Base-by-base conservation (phyloP, 2,888 invertebrate genomes). In the Tanypteryx hageni region DNA sequence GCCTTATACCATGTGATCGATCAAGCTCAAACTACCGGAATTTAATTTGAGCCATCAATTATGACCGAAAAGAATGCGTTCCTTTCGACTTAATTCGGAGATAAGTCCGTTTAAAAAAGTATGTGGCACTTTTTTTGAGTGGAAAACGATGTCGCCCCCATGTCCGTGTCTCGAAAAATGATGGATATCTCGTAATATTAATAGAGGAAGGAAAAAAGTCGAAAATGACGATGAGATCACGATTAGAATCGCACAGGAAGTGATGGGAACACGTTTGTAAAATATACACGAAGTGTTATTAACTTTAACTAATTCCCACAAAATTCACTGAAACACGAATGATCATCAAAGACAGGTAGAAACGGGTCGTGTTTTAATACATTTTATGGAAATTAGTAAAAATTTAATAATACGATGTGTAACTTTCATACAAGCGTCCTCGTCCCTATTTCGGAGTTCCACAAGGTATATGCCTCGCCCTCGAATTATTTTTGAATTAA, bases 21-120 rank as follows among this genome's bases (percentile, higher is more conserved):
- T 89, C 89, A 89, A 64, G 64, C 89, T 68, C 89, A 64, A 44
- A 76, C 76, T 76, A 76, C 76, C 76, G 76, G 76, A 76, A 76
- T 76, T 76, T 76, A 76, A 76, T 76, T 76, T 27, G 22, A 76
- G 76, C 22, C 27, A 27, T 76, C 76, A 22, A 76, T 76, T 76
- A 76, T 13, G 18, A 27, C 11, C 27, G 76, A 68, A 68, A 68
- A 68, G 18, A 68, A 68, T 18, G 68, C 13, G 68, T 18, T 44
- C 44, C 44, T 44, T 44, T 44, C 44, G 44, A 44, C 3, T 44
- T 44, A 64, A 64, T 64, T 18, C 64, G 64, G 22, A n/a, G 68
- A 68, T 68, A n/a, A 68, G 22, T 18, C 64, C 64, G 76, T 76
- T n/a, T 10, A 76, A 61, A 61, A 61, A 61, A 14, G 18, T 18